Evolutionary conservation across 2,797 vertebrate species (phyloP), one percentile per base, ranked within the genome.

Genomic region (Epinephelus malabaricus): DNA sequence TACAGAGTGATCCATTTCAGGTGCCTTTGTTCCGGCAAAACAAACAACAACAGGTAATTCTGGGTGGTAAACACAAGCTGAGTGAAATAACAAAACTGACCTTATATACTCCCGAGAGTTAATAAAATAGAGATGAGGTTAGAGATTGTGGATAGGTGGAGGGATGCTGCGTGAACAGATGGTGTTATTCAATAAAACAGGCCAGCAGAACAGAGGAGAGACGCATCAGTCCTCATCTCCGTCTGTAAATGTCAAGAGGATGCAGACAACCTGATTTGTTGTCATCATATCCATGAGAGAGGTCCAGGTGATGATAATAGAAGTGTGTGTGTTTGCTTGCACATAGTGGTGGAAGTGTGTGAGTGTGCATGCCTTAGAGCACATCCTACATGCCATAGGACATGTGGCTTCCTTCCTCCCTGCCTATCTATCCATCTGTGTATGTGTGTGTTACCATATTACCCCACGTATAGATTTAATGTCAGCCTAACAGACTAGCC

Each of bases 381-480:
- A 15, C 2, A 1, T 34, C 27, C 30, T 21, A 15, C 65, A 55
- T 25, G 12, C 3, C 47, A 47, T 23, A 34, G 18, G 19, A 54
- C 47, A 17, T 27, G 10, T 18, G 60, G 27, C 27, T 34, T 34
- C 11, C n/a, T 21, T 10, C 13, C n/a, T 50, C 30, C 46, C 21
- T 59, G 53, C 64, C 71, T 11, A 17, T 0, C 78, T 75, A 89
- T 92, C 84, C 59, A 83, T 92, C 0, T 89, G 59, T 87, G 72
- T 83, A 76, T 83, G 69, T 62, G 15, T 38, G 81, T 55, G 79
- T 85, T 80, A 15, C 74, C 76, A 74, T 79, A 84, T 88, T 93
- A 94, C 94, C 92, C 89, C 88, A 88, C 82, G 50, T 96, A 96
- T 88, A 73, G 95, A 95, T 95, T 96, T 93, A 92, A 92, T 91